Percentiles rank a stretch among this genome's conserved stretches.
Evolutionary conservation across 1,140 invertebrate species (phyloP).

Genomic region (Plutomurus gul): DNA sequence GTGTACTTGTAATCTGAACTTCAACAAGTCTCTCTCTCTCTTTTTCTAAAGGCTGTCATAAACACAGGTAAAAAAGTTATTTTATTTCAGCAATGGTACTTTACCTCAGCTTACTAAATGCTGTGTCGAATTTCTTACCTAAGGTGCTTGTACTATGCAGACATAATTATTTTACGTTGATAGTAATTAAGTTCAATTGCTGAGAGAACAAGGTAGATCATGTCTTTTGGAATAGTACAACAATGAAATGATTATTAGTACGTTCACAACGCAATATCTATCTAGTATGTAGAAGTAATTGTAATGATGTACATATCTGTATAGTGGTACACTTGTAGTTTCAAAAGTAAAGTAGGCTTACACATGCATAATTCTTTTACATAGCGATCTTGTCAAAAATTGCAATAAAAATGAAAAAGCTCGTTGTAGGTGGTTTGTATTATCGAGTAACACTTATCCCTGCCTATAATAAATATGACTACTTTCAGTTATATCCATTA

Average conservation of each 20-base stretch:
- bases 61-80: not conserved
- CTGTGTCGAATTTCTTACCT: not conserved
- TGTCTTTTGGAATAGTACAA: too few relatives aligned
- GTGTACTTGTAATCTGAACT: too few relatives aligned
- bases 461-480: too few relatives aligned
- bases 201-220: too few relatives aligned
- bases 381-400: slow-evolving; percentile 9
- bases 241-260: not conserved
- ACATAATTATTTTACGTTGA: too few relatives aligned
- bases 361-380: not conserved
- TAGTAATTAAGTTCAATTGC: too few relatives aligned
- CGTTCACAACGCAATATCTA: not conserved
- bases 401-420: not conserved
- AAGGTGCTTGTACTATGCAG: not conserved
- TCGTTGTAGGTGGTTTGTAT: not conserved
- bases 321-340: not conserved
- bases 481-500: not conserved
- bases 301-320: not conserved
- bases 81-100: not conserved
- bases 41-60: not conserved
- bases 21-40: not conserved
- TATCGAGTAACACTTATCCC: too few relatives aligned
- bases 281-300: not conserved
- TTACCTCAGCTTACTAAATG: not conserved
- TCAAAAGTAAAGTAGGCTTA: slow-evolving; percentile 6